Evolutionary conservation across 2,888 invertebrate genomes (phyloP).

Genomic region (Aricia artaxerxes): DNA sequence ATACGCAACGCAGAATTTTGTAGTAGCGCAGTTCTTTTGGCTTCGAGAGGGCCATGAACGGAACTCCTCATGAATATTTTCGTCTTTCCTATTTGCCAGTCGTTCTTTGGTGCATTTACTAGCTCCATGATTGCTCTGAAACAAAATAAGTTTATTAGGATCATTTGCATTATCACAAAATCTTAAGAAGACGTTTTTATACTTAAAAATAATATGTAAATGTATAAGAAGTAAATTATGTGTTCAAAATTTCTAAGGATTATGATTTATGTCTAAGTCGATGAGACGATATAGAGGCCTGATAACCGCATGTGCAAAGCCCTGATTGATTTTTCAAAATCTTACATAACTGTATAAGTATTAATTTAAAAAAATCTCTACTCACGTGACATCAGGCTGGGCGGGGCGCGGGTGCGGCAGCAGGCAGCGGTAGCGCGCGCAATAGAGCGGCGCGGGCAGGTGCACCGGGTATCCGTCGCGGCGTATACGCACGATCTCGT

Average conservation of each 20-base stretch:
- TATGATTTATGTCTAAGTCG: too few relatives aligned
- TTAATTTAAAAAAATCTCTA: constrained; percentile 31
- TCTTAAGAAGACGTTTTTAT: too few relatives aligned
- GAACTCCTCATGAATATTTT: constrained; percentile 92
- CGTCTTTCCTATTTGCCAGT: constrained; percentile 94
- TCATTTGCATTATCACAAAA: neutral
- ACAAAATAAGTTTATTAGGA: neutral
- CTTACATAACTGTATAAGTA: too few relatives aligned
- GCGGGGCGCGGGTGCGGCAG: constrained; percentile 70
- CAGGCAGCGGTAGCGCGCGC: constrained; percentile 88
- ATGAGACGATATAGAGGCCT: too few relatives aligned
- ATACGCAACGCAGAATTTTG: constrained; percentile 86
- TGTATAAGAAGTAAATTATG: too few relatives aligned
- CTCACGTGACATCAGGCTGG: constrained; percentile 63
- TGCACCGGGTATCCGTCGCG: constrained; percentile 95
- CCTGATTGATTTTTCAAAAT: too few relatives aligned
- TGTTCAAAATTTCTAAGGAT: too few relatives aligned
- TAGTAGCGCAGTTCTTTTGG: constrained; percentile 85
- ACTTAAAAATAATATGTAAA: too few relatives aligned
- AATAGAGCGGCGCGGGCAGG: constrained; percentile 87
- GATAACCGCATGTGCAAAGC: too few relatives aligned
- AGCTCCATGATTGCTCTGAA: constrained; percentile 76
- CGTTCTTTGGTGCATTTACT: constrained; percentile 84
- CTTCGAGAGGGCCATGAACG: constrained; percentile 92
- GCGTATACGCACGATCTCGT: constrained; percentile 94